Base-by-base conservation (phyloP, 2,797 vertebrate genomes). In the Carcharodon carcharias region DNA sequence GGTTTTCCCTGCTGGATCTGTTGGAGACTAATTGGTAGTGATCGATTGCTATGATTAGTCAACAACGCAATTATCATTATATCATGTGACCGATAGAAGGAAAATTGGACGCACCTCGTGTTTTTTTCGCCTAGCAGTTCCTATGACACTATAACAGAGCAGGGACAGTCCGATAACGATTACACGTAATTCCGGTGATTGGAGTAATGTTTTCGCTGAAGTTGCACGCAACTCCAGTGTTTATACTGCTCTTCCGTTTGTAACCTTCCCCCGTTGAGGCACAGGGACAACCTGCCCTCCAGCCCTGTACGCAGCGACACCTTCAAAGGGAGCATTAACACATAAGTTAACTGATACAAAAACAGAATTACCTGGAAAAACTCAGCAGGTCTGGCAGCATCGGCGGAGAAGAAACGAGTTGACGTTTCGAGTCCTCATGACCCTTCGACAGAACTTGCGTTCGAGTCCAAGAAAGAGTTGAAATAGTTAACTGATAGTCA, bases 401-500 rank as follows among this genome's bases (percentile, higher is more conserved):
- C n/a, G n/a, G n/a, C n/a, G n/a, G n/a, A n/a, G n/a, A n/a, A n/a
- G n/a, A n/a, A n/a, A n/a, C n/a, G n/a, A n/a, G n/a, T n/a, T n/a
- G n/a, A n/a, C n/a, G n/a, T n/a, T n/a, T n/a, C n/a, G n/a, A n/a
- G n/a, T n/a, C n/a, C n/a, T n/a, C n/a, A n/a, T n/a, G n/a, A n/a
- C n/a, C n/a, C n/a, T n/a, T n/a, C n/a, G n/a, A n/a, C n/a, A n/a
- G n/a, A n/a, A n/a, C n/a, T n/a, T n/a, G n/a, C n/a, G n/a, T n/a
- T n/a, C n/a, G n/a, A n/a, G n/a, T n/a, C n/a, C n/a, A n/a, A n/a
- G n/a, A n/a, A n/a, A n/a, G n/a, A n/a, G n/a, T n/a, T n/a, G n/a
- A n/a, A n/a, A n/a, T n/a, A 31, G n/a, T 71, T 54, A 95, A 95
- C 67, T 73, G 93, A 71, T 50, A 95, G 93, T 71, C 93, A 71